Evolutionary conservation across 1,140 invertebrate species (phyloP).

Genomic region (Lordiphosa clarofinis): DNA sequence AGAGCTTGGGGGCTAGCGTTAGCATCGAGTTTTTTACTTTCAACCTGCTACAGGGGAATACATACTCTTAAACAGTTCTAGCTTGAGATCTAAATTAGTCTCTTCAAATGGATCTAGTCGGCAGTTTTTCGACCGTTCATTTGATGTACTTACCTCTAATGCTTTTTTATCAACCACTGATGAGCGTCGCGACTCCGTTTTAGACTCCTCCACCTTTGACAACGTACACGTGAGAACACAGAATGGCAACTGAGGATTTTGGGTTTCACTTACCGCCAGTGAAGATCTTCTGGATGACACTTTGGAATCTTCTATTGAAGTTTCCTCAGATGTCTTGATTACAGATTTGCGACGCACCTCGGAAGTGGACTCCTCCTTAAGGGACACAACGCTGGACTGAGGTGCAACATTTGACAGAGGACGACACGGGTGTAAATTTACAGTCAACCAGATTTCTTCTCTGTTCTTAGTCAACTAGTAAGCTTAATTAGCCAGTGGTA

Average conservation of each 20-base stretch:
- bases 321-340: slow-evolving; percentile 53
- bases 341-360: slow-evolving; percentile 61
- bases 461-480: neutral
- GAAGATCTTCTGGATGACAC: slow-evolving; percentile 57
- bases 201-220: slow-evolving; percentile 81
- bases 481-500: neutral
- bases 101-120: neutral
- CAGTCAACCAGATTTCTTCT: neutral
- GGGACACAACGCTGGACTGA: slow-evolving; percentile 57
- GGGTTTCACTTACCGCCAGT: slow-evolving; percentile 50
- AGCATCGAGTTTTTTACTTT: slow-evolving; percentile 53
- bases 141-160: slow-evolving; percentile 80
- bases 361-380: slow-evolving; percentile 52
- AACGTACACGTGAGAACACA: slow-evolving; percentile 1
- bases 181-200: slow-evolving; percentile 83
- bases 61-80: slow-evolving; percentile 11
- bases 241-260: neutral
- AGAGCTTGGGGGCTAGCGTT: slow-evolving; percentile 59
- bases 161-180: slow-evolving; percentile 83
- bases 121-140: too few species aligned
- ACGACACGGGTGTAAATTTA: slow-evolving; percentile 1
- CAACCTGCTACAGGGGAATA: slow-evolving; percentile 41
- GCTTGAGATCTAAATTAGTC: slow-evolving; percentile 1
- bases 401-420: slow-evolving; percentile 8
- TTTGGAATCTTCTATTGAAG: slow-evolving; percentile 77